Evolutionary conservation across 2,797 vertebrate species (phyloP), one percentile per base, ranked within the genome.

Genomic region (Gastrophryne carolinensis): DNA sequence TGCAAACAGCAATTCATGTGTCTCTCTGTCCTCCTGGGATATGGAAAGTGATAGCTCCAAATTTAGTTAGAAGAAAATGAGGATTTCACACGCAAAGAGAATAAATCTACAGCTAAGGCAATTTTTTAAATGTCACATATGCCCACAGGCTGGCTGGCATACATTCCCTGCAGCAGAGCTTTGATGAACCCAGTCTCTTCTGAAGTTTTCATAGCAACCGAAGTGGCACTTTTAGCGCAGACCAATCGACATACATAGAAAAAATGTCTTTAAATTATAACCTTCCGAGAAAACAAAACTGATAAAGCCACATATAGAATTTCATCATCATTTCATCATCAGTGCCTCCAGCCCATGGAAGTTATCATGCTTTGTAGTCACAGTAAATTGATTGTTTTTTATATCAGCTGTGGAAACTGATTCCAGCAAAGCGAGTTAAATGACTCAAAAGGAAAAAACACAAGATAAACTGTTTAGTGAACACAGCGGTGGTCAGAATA

Each of bases 61-160:
- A 47, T 72, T 72, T 72, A 39, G 44, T 47, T 44, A 57, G 41
- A 44, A 57, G 58, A 69, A 70, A 44, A 11, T 21, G 26, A 57
- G 26, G 26, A 29, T 17, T 56, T 57, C 32, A 61, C 29, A 72
- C 47, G 49, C 60, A 61, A 24, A 60, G 29, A 49, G 29, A 60
- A 61, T 61, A 29, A 29, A 61, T 32, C 17, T 37, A 34, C 56
- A 60, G 68, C 39, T 34, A 21, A 17, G 68, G 27, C 26, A 72
- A 72, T 72, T 61, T 72, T 19, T 61, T 72, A 49, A 60, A 61
- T 72, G 41, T 72, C 68, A 72, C 56, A 72, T 19, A 13, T 60
- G 21, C 44, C 54, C 29, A 50, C 39, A 61, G 56, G 68, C 41
- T 34, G 19, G 2, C 39, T 50, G 56, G 17, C 21, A 50, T 72